Evolutionary conservation across 1,140 invertebrate genomes (phyloP).

Genomic region (Stratiolaelaps scimitus): DNA sequence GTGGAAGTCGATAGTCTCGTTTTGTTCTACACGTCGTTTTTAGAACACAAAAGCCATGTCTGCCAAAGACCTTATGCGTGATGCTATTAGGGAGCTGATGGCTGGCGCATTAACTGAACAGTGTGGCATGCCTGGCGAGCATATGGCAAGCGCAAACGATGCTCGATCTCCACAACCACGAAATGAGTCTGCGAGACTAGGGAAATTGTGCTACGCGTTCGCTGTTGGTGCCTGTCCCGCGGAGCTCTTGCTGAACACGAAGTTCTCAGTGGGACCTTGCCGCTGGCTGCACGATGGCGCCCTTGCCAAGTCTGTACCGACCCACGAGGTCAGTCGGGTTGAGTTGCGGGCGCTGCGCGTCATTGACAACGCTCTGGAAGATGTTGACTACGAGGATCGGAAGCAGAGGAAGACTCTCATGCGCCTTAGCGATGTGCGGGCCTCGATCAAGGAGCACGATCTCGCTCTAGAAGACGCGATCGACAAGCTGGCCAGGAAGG

Average conservation of each 20-base stretch:
- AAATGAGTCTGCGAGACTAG: not conserved
- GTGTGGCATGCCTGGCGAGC: too few relatives aligned
- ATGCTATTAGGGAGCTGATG: conserved; percentile 7
- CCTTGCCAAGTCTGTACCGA: not conserved
- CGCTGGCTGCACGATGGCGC: not conserved
- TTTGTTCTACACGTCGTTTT: too few relatives aligned
- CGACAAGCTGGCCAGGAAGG: not conserved
- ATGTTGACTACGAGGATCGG: not conserved
- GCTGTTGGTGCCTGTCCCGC: conserved; percentile 18
- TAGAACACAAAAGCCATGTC: not conserved
- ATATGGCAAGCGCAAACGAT: too few relatives aligned
- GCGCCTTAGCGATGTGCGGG: not conserved
- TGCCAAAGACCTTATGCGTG: not conserved
- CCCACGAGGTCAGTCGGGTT: not conserved
- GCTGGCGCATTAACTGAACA: not conserved
- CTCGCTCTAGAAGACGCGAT: not conserved
- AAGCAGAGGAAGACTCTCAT: not conserved
- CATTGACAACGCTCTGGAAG: not conserved
- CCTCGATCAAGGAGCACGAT: not conserved
- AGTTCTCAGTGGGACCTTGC: not conserved
- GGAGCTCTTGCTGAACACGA: not conserved
- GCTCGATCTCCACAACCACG: not conserved
- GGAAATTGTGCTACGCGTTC: not conserved
- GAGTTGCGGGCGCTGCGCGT: conserved; percentile 18
- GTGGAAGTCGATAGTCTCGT: too few relatives aligned